Base-by-base conservation (phyloP, 2,113 vertebrate species). In the Etheostoma spectabile region DNA sequence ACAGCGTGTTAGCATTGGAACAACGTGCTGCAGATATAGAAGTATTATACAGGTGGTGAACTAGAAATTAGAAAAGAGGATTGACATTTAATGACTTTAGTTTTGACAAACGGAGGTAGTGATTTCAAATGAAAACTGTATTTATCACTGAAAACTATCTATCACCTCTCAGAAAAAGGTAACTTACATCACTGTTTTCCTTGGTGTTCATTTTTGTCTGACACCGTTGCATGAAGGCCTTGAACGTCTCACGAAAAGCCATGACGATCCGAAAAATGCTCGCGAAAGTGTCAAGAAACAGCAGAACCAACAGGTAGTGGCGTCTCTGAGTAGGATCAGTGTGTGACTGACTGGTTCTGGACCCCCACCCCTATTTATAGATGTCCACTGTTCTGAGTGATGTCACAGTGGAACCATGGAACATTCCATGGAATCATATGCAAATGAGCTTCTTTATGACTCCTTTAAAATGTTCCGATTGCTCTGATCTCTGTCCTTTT, bases 201-300 rank as follows among this genome's bases (percentile, higher is more conserved):
- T n/a, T 5, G 7, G 1, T 8, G 49, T 13, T 15, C 12, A 14
- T 45, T 6, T 3, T 52, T 10, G 0, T 5, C 6, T 19, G n/a
- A 10, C 6, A 14, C 27, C 18, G 6, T 14, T n/a, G 6, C 30
- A 53, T 0, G 49, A 52, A 14, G 21, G 2, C 5, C 1, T 35
- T 53, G 0, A 30, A 5, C 22, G 3, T 48, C 19, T 35, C 7
- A 1, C 1, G n/a, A 22, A 35, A 1, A 35, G 19, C 33, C 49
- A 69, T 69, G 19, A 53, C 1, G 10, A 38, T 35, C 48, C 15
- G 6, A n/a, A 55, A 53, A 8, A 49, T 19, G 0, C 10, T 42
- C 12, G 51, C 24, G 12, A 51, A 30, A 24, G 16, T 3, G n/a
- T 5, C 42, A 10, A 2, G 2, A 42, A 64, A 51, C 35, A 10